phyloP scores from a whole-genome alignment of 2,113 vertebrate genomes.

The Xenopus tropicalis region UCB_Xtro_10.0 CM004445.2:87382001-87382500 shows the following conservation, averaged over 20 bases:
- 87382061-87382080: too few species aligned
- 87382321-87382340: background rate
- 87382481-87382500: too few species aligned
- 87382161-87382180: conserved; percentile 48
- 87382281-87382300: background rate
- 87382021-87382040: too few species aligned
- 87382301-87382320: background rate
- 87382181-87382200: conserved; percentile 46
- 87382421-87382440: too few species aligned
- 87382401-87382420: too few species aligned
- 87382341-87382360: background rate
- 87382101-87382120: conserved; percentile 1
- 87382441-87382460: too few species aligned
- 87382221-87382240: background rate
- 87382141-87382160: conserved; percentile 41
- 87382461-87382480: too few species aligned
- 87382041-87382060: too few species aligned
- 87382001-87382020: too few species aligned
- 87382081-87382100: background rate
- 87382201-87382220: background rate
- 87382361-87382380: background rate
- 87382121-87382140: conserved; percentile 18
- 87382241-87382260: background rate
- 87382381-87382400: background rate
- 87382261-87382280: background rate